phyloP scores from a whole-genome alignment of 2,888 invertebrate genomes.

The Andrena hattorfiana region DNA sequence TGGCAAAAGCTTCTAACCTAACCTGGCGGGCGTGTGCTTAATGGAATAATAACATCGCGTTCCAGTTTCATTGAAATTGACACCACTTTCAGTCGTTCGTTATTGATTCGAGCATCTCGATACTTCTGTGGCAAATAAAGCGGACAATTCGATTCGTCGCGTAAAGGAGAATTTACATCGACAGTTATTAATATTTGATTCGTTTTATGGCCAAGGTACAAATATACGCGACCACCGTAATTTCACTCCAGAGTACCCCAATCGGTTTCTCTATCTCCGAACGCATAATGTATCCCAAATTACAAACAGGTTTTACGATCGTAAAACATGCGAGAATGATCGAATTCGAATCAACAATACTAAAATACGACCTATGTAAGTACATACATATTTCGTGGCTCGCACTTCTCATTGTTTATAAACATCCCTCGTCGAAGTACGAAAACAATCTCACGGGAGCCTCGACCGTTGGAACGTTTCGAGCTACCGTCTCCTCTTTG shows the following conservation, averaged over 20 bases:
- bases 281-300: not conserved
- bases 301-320: not conserved
- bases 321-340: not conserved
- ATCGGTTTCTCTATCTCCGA: not conserved
- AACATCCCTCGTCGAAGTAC: not conserved
- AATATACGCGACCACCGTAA: not conserved
- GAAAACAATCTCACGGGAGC: conserved; percentile 8
- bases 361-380: not conserved
- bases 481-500: not conserved
- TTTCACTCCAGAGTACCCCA: not conserved
- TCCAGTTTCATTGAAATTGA: conserved; percentile 45
- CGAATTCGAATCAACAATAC: not conserved
- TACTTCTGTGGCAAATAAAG: conserved; percentile 4
- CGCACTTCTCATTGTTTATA: conserved; percentile 1
- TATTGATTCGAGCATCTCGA: conserved; percentile 46
- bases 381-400: not conserved
- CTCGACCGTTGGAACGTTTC: not conserved
- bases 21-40: not conserved
- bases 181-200: conserved; percentile 33
- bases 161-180: conserved; percentile 3
- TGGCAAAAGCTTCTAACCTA: not conserved
- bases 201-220: not conserved
- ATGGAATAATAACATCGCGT: conserved; percentile 33
- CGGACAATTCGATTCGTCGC: conserved; percentile 24
- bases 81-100: conserved; percentile 31